phyloP scores from a whole-genome alignment of 2,113 vertebrate genomes.

The Neopipo cinnamomea region DNA sequence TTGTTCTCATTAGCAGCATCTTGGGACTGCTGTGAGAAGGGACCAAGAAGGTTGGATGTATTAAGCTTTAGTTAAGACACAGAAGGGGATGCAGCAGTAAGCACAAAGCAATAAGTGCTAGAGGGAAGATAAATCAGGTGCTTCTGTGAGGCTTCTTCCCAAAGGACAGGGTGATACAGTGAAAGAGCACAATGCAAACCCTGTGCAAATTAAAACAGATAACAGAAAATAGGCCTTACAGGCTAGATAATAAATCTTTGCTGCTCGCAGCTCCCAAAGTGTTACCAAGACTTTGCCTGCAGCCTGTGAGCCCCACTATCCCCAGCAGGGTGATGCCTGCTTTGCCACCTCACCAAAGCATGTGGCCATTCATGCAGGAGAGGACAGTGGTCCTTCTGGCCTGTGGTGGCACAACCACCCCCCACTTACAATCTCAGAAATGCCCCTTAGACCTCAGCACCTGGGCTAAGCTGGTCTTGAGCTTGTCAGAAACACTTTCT shows the following conservation, averaged over 20 bases:
- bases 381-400: background rate
- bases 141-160: background rate
- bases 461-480: background rate
- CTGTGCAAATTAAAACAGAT: constrained; percentile 3
- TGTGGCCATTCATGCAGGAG: rapidly evolving
- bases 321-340: background rate
- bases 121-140: background rate
- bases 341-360: background rate
- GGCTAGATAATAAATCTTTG: background rate
- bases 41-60: background rate
- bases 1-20: background rate
- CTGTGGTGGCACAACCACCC: background rate
- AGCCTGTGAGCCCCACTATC: background rate
- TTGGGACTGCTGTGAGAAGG: background rate
- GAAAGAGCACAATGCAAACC: background rate
- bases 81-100: background rate
- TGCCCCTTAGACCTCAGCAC: background rate
- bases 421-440: background rate
- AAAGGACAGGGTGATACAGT: background rate
- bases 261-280: background rate
- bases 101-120: background rate
- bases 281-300: background rate
- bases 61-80: background rate
- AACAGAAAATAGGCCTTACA: background rate
- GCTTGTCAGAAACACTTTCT: background rate